A percentile compares a stretch with the other conserved stretches of the same genome.
Evolutionary conservation across 2,797 vertebrate species (phyloP).

Genomic region (Spea hammondii): DNA sequence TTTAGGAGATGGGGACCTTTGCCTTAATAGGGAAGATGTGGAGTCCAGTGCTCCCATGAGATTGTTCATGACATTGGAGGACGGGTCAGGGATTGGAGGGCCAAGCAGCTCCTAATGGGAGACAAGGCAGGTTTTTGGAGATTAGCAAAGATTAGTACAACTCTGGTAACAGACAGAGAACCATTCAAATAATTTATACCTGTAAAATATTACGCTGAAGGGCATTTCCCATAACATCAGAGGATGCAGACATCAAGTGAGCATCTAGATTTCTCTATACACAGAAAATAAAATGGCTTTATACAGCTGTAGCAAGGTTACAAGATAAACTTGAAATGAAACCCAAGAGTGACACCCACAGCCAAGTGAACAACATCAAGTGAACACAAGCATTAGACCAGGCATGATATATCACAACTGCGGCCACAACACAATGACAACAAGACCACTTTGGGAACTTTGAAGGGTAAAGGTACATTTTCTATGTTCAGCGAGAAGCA

Average conservation of each 20-base stretch:
- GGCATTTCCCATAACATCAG: slow-evolving; percentile 75
- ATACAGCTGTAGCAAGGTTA: slow-evolving; percentile 39
- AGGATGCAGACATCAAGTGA: slow-evolving; percentile 69
- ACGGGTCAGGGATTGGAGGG: slow-evolving; percentile 71
- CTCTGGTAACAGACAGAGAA: neutral
- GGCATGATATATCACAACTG: slow-evolving; percentile 45
- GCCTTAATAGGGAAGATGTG: slow-evolving; percentile 69
- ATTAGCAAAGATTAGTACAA: neutral
- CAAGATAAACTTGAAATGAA: neutral
- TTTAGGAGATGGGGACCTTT: slow-evolving; percentile 83
- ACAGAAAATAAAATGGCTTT: slow-evolving; percentile 23
- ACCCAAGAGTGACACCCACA: neutral
- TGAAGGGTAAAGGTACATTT: too few species aligned
- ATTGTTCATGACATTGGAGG: slow-evolving; percentile 77
- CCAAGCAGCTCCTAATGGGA: slow-evolving; percentile 84
- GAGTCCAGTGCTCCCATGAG: slow-evolving; percentile 80
- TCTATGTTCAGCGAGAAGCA: too few species aligned
- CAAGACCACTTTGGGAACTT: too few species aligned
- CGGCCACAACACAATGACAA: neutral
- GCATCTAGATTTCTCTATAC: slow-evolving; percentile 78
- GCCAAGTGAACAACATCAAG: slow-evolving; percentile 11
- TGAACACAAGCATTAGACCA: slow-evolving; percentile 28
- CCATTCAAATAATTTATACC: slow-evolving; percentile 63
- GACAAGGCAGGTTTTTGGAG: neutral
- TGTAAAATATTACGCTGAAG: slow-evolving; percentile 89